Evolutionary conservation across 2,888 invertebrate genomes (phyloP), one percentile per base, ranked within the genome.

Genomic region (Tubulanus polymorphus): DNA sequence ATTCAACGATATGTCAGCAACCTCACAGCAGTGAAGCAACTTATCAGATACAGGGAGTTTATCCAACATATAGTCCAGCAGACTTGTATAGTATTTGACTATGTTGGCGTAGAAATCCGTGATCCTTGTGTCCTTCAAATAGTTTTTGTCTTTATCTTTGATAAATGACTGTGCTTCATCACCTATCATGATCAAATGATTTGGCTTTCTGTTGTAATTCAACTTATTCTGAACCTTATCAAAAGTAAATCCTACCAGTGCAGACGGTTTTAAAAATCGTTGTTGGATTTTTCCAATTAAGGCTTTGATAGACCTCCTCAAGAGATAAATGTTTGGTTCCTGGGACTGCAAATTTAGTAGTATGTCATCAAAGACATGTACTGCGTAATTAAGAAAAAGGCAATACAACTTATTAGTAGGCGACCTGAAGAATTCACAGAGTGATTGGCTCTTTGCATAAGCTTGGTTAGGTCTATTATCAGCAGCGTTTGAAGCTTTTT

Each of bases 21-120:
- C 55, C 54, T 62, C 54, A 41, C 50, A 54, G 55, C 55, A 45
- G 23, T 26, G 28, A 20, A 63, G 30, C 23, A 63, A 37, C n/a
- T 57, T 56, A 48, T 62, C 59, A 45, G 57, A 45, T 23, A 63
- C 35, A 35, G 57, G 62, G 18, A 62, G 55, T 35, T 56, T 57
- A 23, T 32, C 35, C 26, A 52, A 54, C n/a, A 63, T 54, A 37
- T 62, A 60, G 27, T 56, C 25, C 48, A 56, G 56, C 5, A 54
- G 56, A n/a, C 28, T 32, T 35, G 28, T 32, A 47, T 56, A 61
- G 53, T 53, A 61, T 23, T 53, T 28, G 41, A 20, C 46, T 3
- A 57, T 56, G 51, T 23, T 26, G 20, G 25, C 15, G 27, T 55
- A 53, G 47, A 55, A 57, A 32, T 62, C 58, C 15, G 54, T 15